Evolutionary conservation across 2,113 vertebrate species (phyloP), one percentile per base, ranked within the genome.

Genomic region (Orientallactaga bullata): DNA sequence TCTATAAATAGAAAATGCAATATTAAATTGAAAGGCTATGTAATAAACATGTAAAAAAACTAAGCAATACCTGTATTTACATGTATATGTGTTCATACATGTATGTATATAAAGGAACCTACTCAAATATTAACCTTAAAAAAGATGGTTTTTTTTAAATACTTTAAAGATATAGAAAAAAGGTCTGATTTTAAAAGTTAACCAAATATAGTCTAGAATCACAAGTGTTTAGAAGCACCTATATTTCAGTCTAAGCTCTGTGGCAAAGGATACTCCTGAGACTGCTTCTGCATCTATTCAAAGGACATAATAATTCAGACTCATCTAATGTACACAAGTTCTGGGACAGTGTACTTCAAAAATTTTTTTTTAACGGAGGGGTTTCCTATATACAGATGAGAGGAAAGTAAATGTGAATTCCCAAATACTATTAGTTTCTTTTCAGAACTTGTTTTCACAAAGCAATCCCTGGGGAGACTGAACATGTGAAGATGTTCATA

Each of bases 1-100:
- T 90, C 99, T 99, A 97, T 7, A 98, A 98, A 71, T 0, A 69
- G 66, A 96, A 98, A 98, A 97, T 87, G 30, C 83, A 18, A 92
- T 6, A 85, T 65, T 97, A 79, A 61, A 86, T 92, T 63, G 32
- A 92, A 12, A 92, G 95, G 58, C 9, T 66, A 90, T 20, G 2
- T 60, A 93, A 94, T 90, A 69, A 88, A 74, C 28, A 51, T 35
- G 11, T 23, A 0, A 18, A 63, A 88, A 68, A 47, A 73, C 8
- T 71, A 89, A 79, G 16, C 35, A 71, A 16, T 82, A 81, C 23
- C 47, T 85, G 7, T 35, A 72, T 58, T 21, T 86, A 13, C 71
- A 39, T 30, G 16, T 82, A 39, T 74, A 12, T 32, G 8, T 58
- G 13, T 81, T 7, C 68, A 21, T 73, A 1, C 28, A 4, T 11